Evolutionary conservation across 2,888 invertebrate species (phyloP), one percentile per base, ranked within the genome.

Genomic region (Nemurella pictetii): DNA sequence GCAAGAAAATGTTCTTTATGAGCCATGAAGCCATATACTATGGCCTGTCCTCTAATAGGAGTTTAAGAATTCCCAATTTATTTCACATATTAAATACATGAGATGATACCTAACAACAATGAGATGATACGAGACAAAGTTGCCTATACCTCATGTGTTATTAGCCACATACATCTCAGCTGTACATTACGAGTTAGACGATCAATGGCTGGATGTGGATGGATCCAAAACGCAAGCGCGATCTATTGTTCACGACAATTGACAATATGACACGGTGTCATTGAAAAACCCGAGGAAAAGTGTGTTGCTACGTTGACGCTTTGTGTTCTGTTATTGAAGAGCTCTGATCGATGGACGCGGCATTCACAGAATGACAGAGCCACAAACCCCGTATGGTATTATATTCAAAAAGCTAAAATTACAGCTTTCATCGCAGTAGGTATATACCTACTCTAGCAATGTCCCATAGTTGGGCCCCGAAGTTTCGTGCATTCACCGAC

Each of bases 321-420:
- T 55, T 55, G 55, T 55, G 20, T 55, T 55, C 55, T 75, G 27
- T 1, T 75, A 75, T 75, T 75, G 75, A 75, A 75, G 27, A 75
- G 75, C 75, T n/a, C 75, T 35, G 32, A 32, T 35, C 27, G 35
- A 80, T 26, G 32, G 80, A 35, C 80, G 80, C 80, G 80, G 80
- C 80, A 26, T 80, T 80, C 35, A 26, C 26, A 77, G 80, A 80
- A 80, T 80, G 80, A 80, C 32, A 80, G 80, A 80, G 80, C 27
- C 25, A 35, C 36, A 36, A 35, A 80, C 5, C 32, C 36, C 26
- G 35, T 3, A n/a, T 26, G 35, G 80, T 80, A 35, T 55, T 55
- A 55, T 80, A 80, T 80, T 80, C 80, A 30, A 35, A 35, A 26
- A 26, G 30, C 35, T 80, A 80, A 80, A 80, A 80, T 80, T 80